A percentile compares a stretch with the other conserved stretches of the same genome.
phyloP scores from a whole-genome alignment of 2,113 vertebrate genomes.

The Dicaeum eximium region DNA sequence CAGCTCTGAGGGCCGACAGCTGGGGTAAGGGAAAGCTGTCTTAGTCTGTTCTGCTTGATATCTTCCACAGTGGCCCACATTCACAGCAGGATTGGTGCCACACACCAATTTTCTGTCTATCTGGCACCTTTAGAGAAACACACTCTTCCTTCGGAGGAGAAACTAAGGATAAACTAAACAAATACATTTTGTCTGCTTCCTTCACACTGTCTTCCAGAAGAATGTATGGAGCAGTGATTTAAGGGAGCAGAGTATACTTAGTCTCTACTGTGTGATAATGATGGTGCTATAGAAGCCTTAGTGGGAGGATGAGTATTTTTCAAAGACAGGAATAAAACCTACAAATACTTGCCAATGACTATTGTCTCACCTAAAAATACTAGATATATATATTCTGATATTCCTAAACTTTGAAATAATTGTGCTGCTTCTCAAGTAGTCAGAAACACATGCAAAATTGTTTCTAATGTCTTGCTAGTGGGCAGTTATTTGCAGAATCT shows the following conservation, averaged over 20 bases:
- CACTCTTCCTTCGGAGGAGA: not conserved
- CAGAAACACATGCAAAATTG: not conserved
- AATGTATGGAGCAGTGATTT: not conserved
- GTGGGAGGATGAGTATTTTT: not conserved
- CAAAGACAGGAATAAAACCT: not conserved
- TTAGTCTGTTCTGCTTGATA: not conserved
- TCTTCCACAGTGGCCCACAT: not conserved
- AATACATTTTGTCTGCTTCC: not conserved
- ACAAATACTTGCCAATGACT: not conserved
- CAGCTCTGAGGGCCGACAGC: not conserved
- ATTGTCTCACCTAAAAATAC: not conserved
- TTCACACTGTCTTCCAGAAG: not conserved
- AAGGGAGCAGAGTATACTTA: not conserved
- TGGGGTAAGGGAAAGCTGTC: not conserved
- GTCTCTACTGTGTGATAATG: not conserved
- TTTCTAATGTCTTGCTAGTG: not conserved
- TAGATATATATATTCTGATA: not conserved
- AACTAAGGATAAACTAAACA: not conserved
- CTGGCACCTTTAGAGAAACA: not conserved
- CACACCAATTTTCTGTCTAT: not conserved
- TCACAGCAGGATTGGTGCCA: not conserved
- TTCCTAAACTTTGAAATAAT: not conserved
- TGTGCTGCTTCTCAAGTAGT: not conserved
- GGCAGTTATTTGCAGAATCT: not conserved
- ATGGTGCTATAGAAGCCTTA: not conserved